Percentiles rank a stretch among this genome's conserved stretches.
These are phyloP conservation scores for Muscina levida DNA, from an alignment of 2,888 invertebrate species.

Conservation along the genomic window DNA sequence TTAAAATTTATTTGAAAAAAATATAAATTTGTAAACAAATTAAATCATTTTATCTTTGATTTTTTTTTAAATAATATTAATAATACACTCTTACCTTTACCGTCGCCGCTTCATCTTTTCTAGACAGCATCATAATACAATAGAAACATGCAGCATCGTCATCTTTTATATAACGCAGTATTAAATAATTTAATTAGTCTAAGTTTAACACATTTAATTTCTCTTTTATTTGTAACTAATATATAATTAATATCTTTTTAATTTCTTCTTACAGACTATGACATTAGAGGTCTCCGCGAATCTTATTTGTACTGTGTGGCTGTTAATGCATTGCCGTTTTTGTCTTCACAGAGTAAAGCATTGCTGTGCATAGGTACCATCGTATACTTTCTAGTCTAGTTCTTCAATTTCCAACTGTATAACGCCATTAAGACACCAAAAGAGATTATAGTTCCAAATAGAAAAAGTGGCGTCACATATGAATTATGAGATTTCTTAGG, in stretches of 20 bases:
- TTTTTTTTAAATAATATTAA: no score
- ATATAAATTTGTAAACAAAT: no score
- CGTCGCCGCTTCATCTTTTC: no score
- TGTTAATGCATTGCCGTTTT: slow-evolving; percentile 25
- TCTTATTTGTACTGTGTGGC: slow-evolving; percentile 55
- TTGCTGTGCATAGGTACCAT: slow-evolving; percentile 25
- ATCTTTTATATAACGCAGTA: no score
- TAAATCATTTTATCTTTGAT: no score
- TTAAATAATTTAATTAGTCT: background rate
- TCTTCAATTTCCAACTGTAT: slow-evolving; percentile 52
- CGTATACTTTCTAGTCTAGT: slow-evolving; percentile 36
- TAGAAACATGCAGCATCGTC: no score
- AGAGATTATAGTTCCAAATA: slow-evolving; percentile 49
- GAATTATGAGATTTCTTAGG: slow-evolving; percentile 5
- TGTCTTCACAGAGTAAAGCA: slow-evolving; percentile 1
- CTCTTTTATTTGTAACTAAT: background rate
- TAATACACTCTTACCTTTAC: no score
- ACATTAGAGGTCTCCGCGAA: slow-evolving; percentile 38
- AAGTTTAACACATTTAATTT: background rate
- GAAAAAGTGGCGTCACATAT: slow-evolving; percentile 32
- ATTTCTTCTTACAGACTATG: slow-evolving; percentile 25
- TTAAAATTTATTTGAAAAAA: no score
- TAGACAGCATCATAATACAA: no score
- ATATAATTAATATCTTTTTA: background rate
- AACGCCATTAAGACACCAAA: slow-evolving; percentile 50